Percentiles rank a stretch among this genome's conserved stretches.
Conservation (phyloP, 1,140 invertebrate genomes). For the Drosophila watanabei region DNA sequence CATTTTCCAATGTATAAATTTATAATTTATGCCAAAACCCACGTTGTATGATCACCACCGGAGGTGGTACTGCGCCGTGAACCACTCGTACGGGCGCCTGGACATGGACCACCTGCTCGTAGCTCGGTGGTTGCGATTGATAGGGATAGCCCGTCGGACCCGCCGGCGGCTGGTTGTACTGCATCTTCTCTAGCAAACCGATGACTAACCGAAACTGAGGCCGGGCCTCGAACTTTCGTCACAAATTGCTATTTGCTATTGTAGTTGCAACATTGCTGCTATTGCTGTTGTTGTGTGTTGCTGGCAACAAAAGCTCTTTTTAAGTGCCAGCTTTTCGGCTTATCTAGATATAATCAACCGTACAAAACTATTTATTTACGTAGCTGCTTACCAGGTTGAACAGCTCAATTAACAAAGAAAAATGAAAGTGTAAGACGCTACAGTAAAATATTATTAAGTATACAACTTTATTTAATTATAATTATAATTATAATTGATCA, state of each 20-base stretch:
- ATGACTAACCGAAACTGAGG: conserved; percentile 21
- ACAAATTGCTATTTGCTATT: neutral
- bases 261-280: conserved; percentile 7
- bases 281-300: neutral
- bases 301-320: conserved; percentile 37
- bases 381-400: neutral
- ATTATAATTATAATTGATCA: too few relatives aligned
- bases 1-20: neutral
- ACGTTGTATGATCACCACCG: conserved; percentile 80
- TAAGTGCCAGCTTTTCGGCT: conserved; percentile 15
- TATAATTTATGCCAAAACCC: conserved; percentile 19
- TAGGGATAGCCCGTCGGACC: conserved; percentile 33
- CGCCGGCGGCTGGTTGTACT: conserved; percentile 45
- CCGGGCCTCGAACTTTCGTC: conserved; percentile 3
- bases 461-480: too few relatives aligned
- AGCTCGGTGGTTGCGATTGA: conserved; percentile 64
- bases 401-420: conserved; percentile 11
- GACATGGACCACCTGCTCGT: conserved; percentile 73
- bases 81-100: conserved; percentile 28
- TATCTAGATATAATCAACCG: neutral
- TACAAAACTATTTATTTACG: neutral
- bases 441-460: neutral
- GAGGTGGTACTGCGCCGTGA: conserved; percentile 29
- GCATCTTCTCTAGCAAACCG: conserved; percentile 31
- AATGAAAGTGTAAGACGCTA: neutral